Percentiles rank a stretch among this genome's conserved stretches.
phyloP scores from a whole-genome alignment of 2,888 invertebrate genomes.

The Flexamia atlantica region DNA sequence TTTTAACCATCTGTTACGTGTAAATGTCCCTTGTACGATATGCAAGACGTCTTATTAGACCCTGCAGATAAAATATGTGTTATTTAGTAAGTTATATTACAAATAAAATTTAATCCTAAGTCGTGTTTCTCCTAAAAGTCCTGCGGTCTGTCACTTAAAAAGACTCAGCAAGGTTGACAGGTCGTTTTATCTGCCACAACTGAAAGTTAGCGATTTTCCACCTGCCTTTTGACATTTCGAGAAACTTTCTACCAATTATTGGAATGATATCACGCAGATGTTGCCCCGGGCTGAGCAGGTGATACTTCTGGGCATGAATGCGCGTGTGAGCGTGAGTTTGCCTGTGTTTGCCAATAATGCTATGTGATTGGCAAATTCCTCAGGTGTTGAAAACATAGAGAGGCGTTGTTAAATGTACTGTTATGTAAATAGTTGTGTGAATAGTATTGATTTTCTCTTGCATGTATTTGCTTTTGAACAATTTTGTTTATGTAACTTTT shows the following conservation, averaged over 20 bases:
- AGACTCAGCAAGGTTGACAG: too few species aligned
- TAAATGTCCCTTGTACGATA: too few species aligned
- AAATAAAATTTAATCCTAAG: too few species aligned
- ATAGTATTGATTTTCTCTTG: not conserved
- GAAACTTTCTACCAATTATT: slow-evolving; percentile 31
- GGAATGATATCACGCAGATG: slow-evolving; percentile 36
- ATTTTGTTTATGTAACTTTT: too few species aligned
- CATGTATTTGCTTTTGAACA: too few species aligned
- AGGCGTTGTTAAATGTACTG: not conserved
- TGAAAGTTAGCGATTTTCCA: slow-evolving; percentile 30
- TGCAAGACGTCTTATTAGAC: too few species aligned
- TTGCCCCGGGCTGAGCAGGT: slow-evolving; percentile 4
- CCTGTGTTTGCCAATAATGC: not conserved
- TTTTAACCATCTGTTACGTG: too few species aligned
- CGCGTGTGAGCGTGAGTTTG: not conserved
- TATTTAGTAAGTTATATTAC: too few species aligned
- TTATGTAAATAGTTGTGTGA: not conserved
- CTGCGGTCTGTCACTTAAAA: too few species aligned
- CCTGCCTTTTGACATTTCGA: slow-evolving; percentile 41
- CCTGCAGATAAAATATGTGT: too few species aligned
- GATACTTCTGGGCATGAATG: not conserved
- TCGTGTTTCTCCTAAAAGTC: too few species aligned
- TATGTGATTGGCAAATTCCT: not conserved
- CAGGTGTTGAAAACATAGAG: not conserved
- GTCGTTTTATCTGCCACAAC: not conserved